Base-by-base conservation (phyloP, 1,140 invertebrate genomes). In the Dolichoris vasculosae region DNA sequence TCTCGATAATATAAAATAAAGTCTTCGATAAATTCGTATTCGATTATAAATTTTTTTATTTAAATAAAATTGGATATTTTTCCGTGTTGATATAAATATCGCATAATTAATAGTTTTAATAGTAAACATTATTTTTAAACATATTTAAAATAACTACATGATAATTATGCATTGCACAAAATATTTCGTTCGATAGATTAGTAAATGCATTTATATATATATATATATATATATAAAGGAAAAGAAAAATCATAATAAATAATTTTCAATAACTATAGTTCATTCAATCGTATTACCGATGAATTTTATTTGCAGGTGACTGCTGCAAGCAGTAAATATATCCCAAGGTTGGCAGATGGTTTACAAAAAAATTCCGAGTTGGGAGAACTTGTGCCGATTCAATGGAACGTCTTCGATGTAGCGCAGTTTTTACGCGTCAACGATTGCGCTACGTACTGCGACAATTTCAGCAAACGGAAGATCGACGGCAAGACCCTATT, bases 371-470 rank as follows among this genome's bases (percentile, higher is more conserved):
- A 90, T 84, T 92, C 90, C 3, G 94, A 92, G 82, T 90, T 90
- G 83, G 92, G 94, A 86, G 95, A 95, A 79, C 91, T 96, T n/a
- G 94, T 95, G 90, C 96, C 96, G n/a, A 93, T 94, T 48, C 94
- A 95, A 67, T 99, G 98, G 98, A 96, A 95, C 81, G 95, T 96
- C 0, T 95, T 95, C 71, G 97, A 98, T 90, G 98, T 98, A 0
- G 96, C 96, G 23, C 95, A 97, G 91, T 98, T 98, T 93, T 94
- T 99, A 35, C 95, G 96, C 79, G 95, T 97, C 26, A 98, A 98
- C 91, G 97, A 98, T 90, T 99, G 97, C 93, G 96, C 96, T 79
- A 95, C 97, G 0, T 98, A 98, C 91, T 97, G 97, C 91, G 96
- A 97, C 89, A 96, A 96, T 86, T 98, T 99, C 91, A 96, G 94